Evolutionary conservation across 2,797 vertebrate species (phyloP), one percentile per base, ranked within the genome.

Genomic region (Lithobates pipiens): DNA sequence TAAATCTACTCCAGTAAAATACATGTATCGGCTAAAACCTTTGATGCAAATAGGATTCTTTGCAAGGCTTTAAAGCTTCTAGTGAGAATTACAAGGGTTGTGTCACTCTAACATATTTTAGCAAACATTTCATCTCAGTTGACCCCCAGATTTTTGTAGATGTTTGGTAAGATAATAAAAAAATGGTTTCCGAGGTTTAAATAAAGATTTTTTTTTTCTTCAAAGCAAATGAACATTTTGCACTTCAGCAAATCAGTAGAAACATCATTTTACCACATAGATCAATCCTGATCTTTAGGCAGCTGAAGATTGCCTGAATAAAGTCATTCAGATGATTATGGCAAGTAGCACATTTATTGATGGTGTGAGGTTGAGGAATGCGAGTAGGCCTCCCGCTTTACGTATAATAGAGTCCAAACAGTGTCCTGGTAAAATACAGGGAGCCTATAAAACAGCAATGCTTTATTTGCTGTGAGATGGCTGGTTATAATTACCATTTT

Each of bases 371-470:
- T 92, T 93, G 90, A 93, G 91, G 91, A 94, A 93, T 94, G 92
- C 92, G 88, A 91, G 93, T 88, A 92, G 91, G 90, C 89, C 89
- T 92, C 91, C 88, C 27, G 10, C 89, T 92, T 91, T 88, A 27
- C 9, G 89, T 87, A 88, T 93, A 93, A 93, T 93, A 85, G 90
- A 93, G 72, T 63, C 91, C 93, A 89, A 86, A 89, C 90, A 88
- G 77, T 87, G 91, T 89, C 92, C 84, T 91, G 92, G 93, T 91
- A 91, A 94, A 92, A 93, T 91, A 92, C 92, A 93, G 93, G 93
- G 94, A 92, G 92, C 93, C 90, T 92, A 96, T 95, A 95, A 96
- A 96, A 95, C 95, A 90, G 93, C 92, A 92, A 94, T 93, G 94
- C 93, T 92, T 94, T 94, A 93, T 94, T 94, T 93, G 91, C 92